Conservation (phyloP, 2,113 vertebrate species). For the Myxocyprinus asiaticus region DNA sequence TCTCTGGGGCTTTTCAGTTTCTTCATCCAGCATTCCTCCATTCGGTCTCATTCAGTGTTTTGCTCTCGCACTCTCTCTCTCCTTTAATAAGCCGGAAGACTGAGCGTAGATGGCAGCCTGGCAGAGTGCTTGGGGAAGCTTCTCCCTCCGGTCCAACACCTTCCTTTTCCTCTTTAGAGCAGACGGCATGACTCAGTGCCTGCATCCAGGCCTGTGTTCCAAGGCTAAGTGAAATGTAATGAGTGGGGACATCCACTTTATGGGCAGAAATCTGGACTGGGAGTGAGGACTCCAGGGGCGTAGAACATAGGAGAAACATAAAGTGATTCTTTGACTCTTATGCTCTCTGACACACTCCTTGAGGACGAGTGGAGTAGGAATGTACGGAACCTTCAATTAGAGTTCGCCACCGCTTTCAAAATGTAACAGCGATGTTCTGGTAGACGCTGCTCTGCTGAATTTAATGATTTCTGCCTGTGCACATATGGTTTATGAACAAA, state of each 20-base stretch:
- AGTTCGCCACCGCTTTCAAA: slow-evolving; percentile 10
- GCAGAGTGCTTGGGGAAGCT: slow-evolving; percentile 8
- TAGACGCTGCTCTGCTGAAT: neutral
- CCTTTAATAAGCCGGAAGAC: slow-evolving; percentile 53
- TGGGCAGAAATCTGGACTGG: slow-evolving; percentile 38
- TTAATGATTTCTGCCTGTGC: neutral
- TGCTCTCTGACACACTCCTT: slow-evolving; percentile 20
- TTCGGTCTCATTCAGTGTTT: slow-evolving; percentile 1
- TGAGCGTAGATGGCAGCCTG: slow-evolving; percentile 8
- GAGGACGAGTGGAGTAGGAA: slow-evolving; percentile 27
- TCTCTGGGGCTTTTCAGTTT: slow-evolving; percentile 40
- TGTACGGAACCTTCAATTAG: slow-evolving; percentile 35
- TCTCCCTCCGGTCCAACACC: slow-evolving; percentile 19
- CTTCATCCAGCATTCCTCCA: slow-evolving; percentile 25
- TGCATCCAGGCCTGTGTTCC: slow-evolving; percentile 6
- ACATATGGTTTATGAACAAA: neutral
- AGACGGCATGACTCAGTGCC: slow-evolving; percentile 25
- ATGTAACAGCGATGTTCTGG: too few species aligned
- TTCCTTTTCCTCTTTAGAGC: slow-evolving; percentile 34
- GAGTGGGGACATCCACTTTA: slow-evolving; percentile 45
- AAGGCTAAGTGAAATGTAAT: slow-evolving; percentile 56
- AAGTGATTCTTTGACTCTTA: slow-evolving; percentile 43
- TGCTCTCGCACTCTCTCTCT: slow-evolving; percentile 14
- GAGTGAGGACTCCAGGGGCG: slow-evolving; percentile 29
- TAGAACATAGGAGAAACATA: slow-evolving; percentile 24